Evolutionary conservation across 2,888 invertebrate species (phyloP).

Genomic region (Anticlea derivata): DNA sequence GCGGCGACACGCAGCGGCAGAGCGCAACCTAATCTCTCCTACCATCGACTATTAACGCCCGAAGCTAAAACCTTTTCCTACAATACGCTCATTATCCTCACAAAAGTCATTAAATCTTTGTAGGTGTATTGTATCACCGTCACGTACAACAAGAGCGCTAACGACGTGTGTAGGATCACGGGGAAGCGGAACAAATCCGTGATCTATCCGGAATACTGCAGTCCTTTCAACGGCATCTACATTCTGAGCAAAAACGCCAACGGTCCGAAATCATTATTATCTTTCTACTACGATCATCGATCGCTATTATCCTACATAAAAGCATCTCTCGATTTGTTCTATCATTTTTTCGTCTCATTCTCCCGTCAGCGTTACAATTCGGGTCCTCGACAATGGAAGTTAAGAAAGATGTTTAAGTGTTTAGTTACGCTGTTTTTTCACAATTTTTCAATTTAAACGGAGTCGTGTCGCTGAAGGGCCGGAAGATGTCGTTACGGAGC

Average conservation of each 20-base stretch:
- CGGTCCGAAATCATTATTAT: constrained; percentile 79
- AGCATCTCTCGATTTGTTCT: constrained; percentile 82
- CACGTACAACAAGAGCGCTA: constrained; percentile 77
- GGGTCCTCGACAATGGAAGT: constrained; percentile 73
- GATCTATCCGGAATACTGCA: constrained; percentile 67
- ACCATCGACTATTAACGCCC: constrained; percentile 65
- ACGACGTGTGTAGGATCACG: constrained; percentile 78
- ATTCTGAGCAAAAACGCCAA: constrained; percentile 66
- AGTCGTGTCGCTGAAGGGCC: constrained; percentile 77
- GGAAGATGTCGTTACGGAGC: constrained; percentile 81
- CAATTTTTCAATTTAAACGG: constrained; percentile 80
- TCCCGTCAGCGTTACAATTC: constrained; percentile 77
- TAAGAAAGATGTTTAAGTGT: constrained; percentile 83
- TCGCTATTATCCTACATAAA: constrained; percentile 83
- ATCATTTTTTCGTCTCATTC: constrained; percentile 69
- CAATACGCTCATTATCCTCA: constrained; percentile 77
- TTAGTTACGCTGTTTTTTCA: constrained; percentile 82
- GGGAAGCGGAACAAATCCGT: constrained; percentile 79
- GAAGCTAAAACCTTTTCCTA: constrained; percentile 61
- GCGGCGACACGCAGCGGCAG: constrained; percentile 43
- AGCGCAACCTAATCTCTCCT: constrained; percentile 60
- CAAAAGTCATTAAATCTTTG: constrained; percentile 75
- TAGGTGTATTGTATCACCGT: constrained; percentile 68
- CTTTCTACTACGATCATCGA: constrained; percentile 81
- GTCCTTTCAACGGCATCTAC: constrained; percentile 67